phyloP scores from a whole-genome alignment of 2,888 invertebrate species.

The Hofmannophila pseudospretella region DNA sequence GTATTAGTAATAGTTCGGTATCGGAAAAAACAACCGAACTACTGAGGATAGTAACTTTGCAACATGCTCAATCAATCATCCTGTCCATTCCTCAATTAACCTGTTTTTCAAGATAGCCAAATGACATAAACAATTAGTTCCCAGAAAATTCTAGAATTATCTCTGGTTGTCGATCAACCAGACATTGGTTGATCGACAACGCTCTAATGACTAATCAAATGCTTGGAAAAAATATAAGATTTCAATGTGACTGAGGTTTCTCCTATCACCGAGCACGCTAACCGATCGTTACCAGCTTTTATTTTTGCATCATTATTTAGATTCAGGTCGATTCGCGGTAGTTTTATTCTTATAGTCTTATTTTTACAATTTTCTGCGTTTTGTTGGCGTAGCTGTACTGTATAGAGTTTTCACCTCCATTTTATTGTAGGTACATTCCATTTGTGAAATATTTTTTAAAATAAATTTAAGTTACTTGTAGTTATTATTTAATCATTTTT shows the following conservation, averaged over 20 bases:
- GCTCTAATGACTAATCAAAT: constrained; percentile 32
- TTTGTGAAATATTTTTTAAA: too few species aligned
- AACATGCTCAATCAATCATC: too few species aligned
- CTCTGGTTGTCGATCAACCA: neutral
- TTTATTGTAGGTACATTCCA: too few species aligned
- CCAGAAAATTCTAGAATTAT: neutral
- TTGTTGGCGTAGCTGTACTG: too few species aligned
- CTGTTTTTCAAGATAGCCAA: too few species aligned
- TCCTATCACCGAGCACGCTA: constrained; percentile 33
- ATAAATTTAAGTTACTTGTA: too few species aligned
- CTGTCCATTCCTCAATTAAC: too few species aligned
- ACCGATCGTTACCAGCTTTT: constrained; percentile 25
- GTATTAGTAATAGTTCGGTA: too few species aligned
- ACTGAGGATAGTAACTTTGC: neutral
- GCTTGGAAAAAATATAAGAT: constrained; percentile 34
- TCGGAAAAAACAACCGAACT: too few species aligned
- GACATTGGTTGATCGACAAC: neutral
- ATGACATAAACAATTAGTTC: too few species aligned
- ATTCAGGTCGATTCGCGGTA: neutral
- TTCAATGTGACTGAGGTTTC: constrained; percentile 32
- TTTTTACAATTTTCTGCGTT: neutral
- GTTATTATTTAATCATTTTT: neutral
- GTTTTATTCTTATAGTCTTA: neutral
- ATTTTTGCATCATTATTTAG: constrained; percentile 8
- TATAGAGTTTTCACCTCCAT: too few species aligned